Base-by-base conservation (phyloP, 1,140 invertebrate genomes). In the Polypedilum vanderplanki region DNA sequence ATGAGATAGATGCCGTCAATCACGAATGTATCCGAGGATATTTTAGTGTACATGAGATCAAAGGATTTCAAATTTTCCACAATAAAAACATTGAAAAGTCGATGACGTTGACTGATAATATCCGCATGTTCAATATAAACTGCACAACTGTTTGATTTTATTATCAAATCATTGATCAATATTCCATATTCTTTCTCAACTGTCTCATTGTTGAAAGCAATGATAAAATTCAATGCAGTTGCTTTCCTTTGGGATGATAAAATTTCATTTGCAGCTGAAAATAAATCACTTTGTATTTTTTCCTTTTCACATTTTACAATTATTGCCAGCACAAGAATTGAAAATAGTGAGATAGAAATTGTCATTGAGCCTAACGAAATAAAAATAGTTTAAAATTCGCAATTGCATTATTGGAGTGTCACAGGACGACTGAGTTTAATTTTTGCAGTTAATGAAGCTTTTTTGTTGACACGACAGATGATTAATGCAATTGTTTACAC, bases 1-100 rank as follows among this genome's bases (percentile, higher is more conserved):
- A 70, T 12, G 18, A 70, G 65, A 70, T 70, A 70, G 20, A 70
- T 8, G 0, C 65, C 65, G 20, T 70, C 65, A 70, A 70, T 70
- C 17, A 22, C 65, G 10, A 70, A 70, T 20, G 65, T 70, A 70
- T 70, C 65, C 9, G 65, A 18, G 7, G 65, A 70, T 22, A 20
- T 70, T 18, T 20, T 18, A 9, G 0, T 18, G 10, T 8, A 70
- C 1, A 20, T 20, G 9, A 8, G 15, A 9, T 4, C 7, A 70
- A 70, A 70, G 17, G 65, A 70, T 70, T 70, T 18, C 1, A 18
- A 70, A 18, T n/a, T 20, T 4, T 70, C 65, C 0, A 70, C 20
- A 20, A 70, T 20, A 4, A 70, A 9, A 70, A 70, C 10, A 70
- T 20, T 70, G 65, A 18, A 70, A 18, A 70, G 18, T 70, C 18